Conservation (phyloP, 2,113 vertebrate species). For the Trachemys scripta region DNA sequence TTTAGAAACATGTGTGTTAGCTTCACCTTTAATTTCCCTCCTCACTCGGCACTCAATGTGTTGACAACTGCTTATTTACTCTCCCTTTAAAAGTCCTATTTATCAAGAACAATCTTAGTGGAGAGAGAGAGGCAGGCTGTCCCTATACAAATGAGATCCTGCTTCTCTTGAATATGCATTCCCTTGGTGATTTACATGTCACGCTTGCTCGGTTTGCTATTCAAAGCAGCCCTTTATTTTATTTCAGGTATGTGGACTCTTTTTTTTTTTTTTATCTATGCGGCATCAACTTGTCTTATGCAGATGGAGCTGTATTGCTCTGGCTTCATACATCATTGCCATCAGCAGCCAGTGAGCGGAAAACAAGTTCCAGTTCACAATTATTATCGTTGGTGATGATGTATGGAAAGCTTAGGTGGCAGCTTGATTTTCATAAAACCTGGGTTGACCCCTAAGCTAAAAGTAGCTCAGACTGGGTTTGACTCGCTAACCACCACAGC, state of each 20-base stretch:
- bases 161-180: neutral
- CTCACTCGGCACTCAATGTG: neutral
- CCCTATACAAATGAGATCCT: neutral
- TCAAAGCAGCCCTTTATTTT: neutral
- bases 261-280: neutral
- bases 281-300: slow-evolving; percentile 27
- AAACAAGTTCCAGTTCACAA: slow-evolving; percentile 7
- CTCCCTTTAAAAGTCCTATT: neutral
- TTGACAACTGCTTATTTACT: neutral
- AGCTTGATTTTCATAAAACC: slow-evolving; percentile 37
- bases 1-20: neutral
- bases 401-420: neutral
- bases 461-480: slow-evolving; percentile 9
- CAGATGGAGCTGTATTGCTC: slow-evolving; percentile 21
- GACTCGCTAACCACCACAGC: neutral
- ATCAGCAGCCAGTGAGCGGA: slow-evolving; percentile 14
- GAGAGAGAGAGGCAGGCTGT: neutral
- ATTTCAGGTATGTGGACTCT: neutral
- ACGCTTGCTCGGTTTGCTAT: neutral
- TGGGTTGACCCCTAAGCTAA: neutral
- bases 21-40: slow-evolving; percentile 21
- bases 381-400: neutral
- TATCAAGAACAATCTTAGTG: slow-evolving; percentile 2
- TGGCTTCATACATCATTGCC: neutral
- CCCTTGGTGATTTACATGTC: neutral